Evolutionary conservation across 2,113 vertebrate genomes (phyloP).

Genomic region (Melanerpes aurifrons): DNA sequence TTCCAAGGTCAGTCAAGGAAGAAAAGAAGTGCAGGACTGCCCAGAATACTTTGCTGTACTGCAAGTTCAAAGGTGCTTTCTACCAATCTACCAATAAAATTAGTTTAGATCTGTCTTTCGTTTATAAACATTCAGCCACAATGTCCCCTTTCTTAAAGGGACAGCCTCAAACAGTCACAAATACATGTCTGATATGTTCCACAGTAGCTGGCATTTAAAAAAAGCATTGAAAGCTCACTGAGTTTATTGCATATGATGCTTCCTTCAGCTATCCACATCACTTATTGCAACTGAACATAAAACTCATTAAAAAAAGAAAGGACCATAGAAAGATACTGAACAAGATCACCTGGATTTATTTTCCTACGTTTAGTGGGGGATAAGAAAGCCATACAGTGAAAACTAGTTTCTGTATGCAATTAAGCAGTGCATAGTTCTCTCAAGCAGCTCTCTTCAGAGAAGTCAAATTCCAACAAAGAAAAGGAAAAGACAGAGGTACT

Average conservation of each 20-base stretch:
- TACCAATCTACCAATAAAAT: too few relatives aligned
- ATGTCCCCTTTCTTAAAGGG: too few relatives aligned
- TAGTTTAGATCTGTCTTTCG: too few relatives aligned
- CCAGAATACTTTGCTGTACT: too few relatives aligned
- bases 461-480: neutral
- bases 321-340: neutral
- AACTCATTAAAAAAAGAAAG: neutral
- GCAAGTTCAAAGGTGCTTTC: too few relatives aligned
- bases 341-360: neutral
- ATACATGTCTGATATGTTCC: too few relatives aligned
- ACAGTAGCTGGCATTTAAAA: neutral
- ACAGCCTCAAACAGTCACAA: too few relatives aligned
- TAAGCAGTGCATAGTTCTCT: neutral
- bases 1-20: too few relatives aligned
- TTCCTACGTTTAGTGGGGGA: neutral
- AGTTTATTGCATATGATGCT: neutral
- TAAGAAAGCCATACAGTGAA: neutral
- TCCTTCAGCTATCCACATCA: neutral
- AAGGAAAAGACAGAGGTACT: too few relatives aligned
- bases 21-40: too few relatives aligned
- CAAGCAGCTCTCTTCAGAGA: neutral
- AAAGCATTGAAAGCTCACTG: neutral
- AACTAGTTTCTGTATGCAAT: rapidly evolving
- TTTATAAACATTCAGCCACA: too few relatives aligned
- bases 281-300: neutral